Base-by-base conservation (phyloP, 2,888 invertebrate genomes). In the Heliconius aoede region DNA sequence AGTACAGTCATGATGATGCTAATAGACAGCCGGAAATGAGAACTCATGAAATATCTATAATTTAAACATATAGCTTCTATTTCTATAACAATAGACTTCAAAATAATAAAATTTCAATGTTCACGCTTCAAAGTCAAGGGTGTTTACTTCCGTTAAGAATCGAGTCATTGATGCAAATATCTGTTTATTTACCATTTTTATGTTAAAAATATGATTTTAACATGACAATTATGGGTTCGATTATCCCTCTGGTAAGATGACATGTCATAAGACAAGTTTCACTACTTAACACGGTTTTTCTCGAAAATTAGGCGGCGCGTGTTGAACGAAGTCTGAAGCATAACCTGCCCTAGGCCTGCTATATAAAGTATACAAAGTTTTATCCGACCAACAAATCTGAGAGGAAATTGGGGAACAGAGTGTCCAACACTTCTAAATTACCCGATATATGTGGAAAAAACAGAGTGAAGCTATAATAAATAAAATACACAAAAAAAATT, bases 41-140 rank as follows among this genome's bases (percentile, higher is more conserved):
- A 69, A 30, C 8, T 55, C 18, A n/a, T 51, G 28, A n/a, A 32
- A 30, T 15, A n/a, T n/a, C n/a, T n/a, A 51, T 11, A 69, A 51
- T 15, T 55, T 28, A 46, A 21, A 28, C 55, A 15, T 55, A 55
- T 32, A 55, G 55, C 26, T 36, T 11, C 18, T 61, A 40, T 61
- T 24, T 26, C 1, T 28, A 60, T 26, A 0, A 15, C 9, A 26
- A 72, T 72, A 72, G 36, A 26, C 60, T 26, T 60, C 36, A 60
- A 58, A 72, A 60, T 72, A 60, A 36, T 24, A 36, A 72, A 36
- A 11, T 21, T 11, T 51, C 15, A 68, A 46, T 61, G 24, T 68
- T 75, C 74, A 80, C 79, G 81, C 80, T 78, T 77, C 78, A 78
- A 60, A 72, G 72, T 68, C 75, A 81, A 79, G 81, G 81, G 80